Evolutionary conservation across 2,797 vertebrate species (phyloP), one percentile per base, ranked within the genome.

Genomic region (Urocyon cinereoargenteus): DNA sequence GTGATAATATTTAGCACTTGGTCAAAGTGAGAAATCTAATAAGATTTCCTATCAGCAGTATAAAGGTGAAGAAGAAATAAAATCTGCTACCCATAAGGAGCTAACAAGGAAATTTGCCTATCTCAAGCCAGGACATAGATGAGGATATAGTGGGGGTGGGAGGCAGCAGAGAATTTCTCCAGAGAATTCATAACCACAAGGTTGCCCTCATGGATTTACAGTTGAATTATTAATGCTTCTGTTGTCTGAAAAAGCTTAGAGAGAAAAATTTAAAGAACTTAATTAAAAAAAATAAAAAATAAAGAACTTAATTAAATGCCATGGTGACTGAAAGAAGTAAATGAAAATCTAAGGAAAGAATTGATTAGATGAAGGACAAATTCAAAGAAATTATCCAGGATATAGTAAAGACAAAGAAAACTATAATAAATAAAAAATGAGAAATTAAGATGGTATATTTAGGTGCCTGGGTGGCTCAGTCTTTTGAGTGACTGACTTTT

Each of bases 351-450:
- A 73, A 81, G 51, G 9, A 57, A 2, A 90, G 51, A 92, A 84
- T 31, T 81, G 68, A 40, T 64, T 86, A 94, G 72, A 57, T 22
- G 15, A 86, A 90, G 9, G 13, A 70, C 94, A 84, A 79, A 81
- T 85, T 34, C n/a, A 73, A 93, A 64, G 18, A 96, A 81, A 90
- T 86, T 85, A 64, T 77, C 19, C 15, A 90, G 31, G 90, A 70
- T 81, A 22, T 19, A 88, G 34, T n/a, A n/a, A 31, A 79, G 16
- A 77, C 26, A 84, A 92, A 83, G 57, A 93, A 73, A 92, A 90
- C 14, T 66, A 70, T 59, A 5, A 49, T 85, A 94, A 88, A 77
- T 40, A 93, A 59, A 59, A 84, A 77, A 55, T n/a, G 10, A 92
- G 49, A 82, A 12, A 36, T 61, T 72, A 94, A 64, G 19, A 57